Conservation (phyloP, 2,888 invertebrate species). For the Gisinianus flammeolus region DNA sequence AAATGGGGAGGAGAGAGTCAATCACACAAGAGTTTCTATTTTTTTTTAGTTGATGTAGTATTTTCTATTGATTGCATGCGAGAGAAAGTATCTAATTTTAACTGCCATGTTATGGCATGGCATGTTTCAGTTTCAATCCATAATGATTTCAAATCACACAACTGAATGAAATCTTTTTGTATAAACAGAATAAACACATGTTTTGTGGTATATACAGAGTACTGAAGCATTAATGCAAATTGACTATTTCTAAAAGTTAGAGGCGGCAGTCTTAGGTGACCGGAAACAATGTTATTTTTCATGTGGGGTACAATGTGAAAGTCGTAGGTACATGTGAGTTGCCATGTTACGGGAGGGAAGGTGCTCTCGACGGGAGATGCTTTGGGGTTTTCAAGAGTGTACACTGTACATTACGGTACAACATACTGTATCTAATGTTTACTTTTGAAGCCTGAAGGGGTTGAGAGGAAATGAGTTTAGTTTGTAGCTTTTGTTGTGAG, state of each 20-base stretch:
- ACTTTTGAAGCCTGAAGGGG: conserved; percentile 18
- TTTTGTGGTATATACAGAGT: background rate
- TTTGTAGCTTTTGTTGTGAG: conserved; percentile 36
- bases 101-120: no score
- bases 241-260: background rate
- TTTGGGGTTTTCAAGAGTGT: conserved; percentile 15
- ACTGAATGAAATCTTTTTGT: no score
- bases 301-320: conserved; percentile 12
- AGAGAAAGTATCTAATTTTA: no score
- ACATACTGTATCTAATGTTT: background rate
- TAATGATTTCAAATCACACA: no score
- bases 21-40: no score
- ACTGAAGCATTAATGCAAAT: conserved; percentile 17
- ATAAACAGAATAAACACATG: background rate
- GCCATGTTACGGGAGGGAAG: conserved; percentile 29
- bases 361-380: conserved; percentile 26
- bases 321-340: background rate
- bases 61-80: no score
- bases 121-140: no score
- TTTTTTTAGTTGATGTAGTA: no score
- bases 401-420: background rate
- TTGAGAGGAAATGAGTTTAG: conserved; percentile 32
- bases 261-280: conserved; percentile 12
- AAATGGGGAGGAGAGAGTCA: no score
- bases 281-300: conserved; percentile 37